Evolutionary conservation across 1,140 invertebrate genomes (phyloP).

Genomic region (Chrysopa pallens): DNA sequence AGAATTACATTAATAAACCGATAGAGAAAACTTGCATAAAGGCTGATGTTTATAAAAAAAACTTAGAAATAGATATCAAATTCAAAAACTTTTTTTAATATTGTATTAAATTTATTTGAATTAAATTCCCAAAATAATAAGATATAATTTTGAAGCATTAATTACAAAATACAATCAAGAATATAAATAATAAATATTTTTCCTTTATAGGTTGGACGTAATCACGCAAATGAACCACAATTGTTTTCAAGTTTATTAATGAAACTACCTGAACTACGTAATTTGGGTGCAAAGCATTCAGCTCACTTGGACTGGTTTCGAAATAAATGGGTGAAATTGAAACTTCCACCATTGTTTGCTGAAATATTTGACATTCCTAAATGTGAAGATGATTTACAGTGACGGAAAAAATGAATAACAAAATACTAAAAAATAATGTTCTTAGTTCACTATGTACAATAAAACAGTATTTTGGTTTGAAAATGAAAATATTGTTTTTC

Average conservation of each 20-base stretch:
- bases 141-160: too few relatives aligned
- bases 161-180: too few relatives aligned
- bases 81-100: too few relatives aligned
- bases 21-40: too few relatives aligned
- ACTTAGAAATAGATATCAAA: too few relatives aligned
- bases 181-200: not conserved
- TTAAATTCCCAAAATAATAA: too few relatives aligned
- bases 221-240: constrained; percentile 25
- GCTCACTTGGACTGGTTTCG: constrained; percentile 82
- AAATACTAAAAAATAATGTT: not conserved
- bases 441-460: too few relatives aligned
- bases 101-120: too few relatives aligned
- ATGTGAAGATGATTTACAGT: constrained; percentile 56
- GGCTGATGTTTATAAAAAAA: too few relatives aligned
- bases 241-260: constrained; percentile 48
- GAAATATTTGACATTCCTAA: constrained; percentile 97
- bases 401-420: constrained; percentile 13
- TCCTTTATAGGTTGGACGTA: constrained; percentile 16
- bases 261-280: constrained; percentile 62
- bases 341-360: constrained; percentile 81
- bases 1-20: too few relatives aligned
- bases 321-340: constrained; percentile 66
- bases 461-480: too few relatives aligned
- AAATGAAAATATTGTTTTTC: too few relatives aligned
- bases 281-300: constrained; percentile 67